These are phyloP conservation scores for Bemisia tabaci DNA, from an alignment of 1,140 invertebrate genomes.

Conservation along the genomic window DNA sequence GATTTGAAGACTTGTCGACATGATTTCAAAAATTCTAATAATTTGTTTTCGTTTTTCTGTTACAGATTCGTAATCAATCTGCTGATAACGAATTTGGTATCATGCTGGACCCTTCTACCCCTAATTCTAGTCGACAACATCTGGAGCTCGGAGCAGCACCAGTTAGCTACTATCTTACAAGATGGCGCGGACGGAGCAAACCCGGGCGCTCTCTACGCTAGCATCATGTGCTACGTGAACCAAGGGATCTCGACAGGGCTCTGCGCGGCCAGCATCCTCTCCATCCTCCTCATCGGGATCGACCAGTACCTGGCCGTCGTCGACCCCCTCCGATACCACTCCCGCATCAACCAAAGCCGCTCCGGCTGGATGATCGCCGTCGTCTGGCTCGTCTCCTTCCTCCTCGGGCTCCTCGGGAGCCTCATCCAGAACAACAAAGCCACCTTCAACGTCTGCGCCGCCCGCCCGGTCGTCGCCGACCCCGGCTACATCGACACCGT, in stretches of 20 bases:
- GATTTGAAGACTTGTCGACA: too few species aligned
- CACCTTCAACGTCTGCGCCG: conserved; percentile 7
- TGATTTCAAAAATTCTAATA: too few species aligned
- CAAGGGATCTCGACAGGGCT: conserved; percentile 38
- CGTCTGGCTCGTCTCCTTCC: conserved; percentile 46
- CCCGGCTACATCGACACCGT: conserved; percentile 5
- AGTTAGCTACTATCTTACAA: conserved; percentile 14
- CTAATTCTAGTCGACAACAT: conserved; percentile 37
- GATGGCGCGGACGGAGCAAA: conserved; percentile 24
- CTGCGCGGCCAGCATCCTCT: conserved; percentile 43
- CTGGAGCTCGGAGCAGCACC: conserved; percentile 4
- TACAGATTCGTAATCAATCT: conserved; percentile 55
- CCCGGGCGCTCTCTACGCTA: neutral
- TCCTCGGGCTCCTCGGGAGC: conserved; percentile 38
- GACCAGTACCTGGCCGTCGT: conserved; percentile 80
- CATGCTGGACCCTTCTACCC: conserved; percentile 44
- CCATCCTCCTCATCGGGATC: conserved; percentile 64
- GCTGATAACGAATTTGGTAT: conserved; percentile 46
- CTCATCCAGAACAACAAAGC: conserved; percentile 16
- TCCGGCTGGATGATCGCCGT: conserved; percentile 51
- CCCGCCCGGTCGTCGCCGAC: neutral
- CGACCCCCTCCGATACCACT: conserved; percentile 69
- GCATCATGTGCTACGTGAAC: conserved; percentile 32
- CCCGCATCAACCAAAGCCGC: conserved; percentile 54
- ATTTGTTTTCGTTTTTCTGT: conserved; percentile 6